Percentiles rank a stretch among this genome's conserved stretches.
These are phyloP conservation scores for Rhinoptilus africanus DNA, from an alignment of 2,113 vertebrate genomes.

Conservation along the genomic window DNA sequence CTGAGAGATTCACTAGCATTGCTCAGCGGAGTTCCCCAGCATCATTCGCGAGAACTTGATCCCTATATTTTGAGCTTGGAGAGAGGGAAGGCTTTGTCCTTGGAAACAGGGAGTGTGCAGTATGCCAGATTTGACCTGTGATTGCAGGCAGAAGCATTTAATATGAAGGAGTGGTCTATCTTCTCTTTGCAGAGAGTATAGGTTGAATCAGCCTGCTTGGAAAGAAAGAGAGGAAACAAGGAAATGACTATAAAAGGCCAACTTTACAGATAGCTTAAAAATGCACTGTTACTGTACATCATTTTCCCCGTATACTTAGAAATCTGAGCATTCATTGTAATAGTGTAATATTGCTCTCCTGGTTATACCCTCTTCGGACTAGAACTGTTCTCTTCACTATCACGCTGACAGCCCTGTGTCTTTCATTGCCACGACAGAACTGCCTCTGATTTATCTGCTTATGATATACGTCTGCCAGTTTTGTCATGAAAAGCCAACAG, in stretches of 20 bases:
- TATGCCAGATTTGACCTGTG: not conserved
- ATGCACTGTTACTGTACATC: not conserved
- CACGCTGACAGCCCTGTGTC: not conserved
- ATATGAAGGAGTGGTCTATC: not conserved
- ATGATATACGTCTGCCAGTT: not conserved
- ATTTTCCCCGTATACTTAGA: not conserved
- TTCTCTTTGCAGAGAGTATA: not conserved
- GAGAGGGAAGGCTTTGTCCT: constrained; percentile 11
- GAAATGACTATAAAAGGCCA: not conserved
- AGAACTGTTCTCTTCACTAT: not conserved
- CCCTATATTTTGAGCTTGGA: not conserved
- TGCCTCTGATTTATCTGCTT: not conserved
- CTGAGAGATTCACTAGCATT: constrained; percentile 25
- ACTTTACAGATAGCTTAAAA: not conserved
- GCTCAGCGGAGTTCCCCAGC: constrained; percentile 55
- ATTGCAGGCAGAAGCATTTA: not conserved
- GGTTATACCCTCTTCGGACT: not conserved
- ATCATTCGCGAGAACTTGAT: not conserved
- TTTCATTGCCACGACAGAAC: not conserved
- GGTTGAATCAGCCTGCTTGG: not conserved
- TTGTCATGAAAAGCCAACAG: not conserved
- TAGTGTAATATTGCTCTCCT: not conserved
- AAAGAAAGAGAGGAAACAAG: not conserved
- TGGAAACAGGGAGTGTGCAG: constrained; percentile 16
- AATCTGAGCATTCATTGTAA: not conserved